Evolutionary conservation across 2,797 vertebrate species (phyloP), one percentile per base, ranked within the genome.

Genomic region (Nannoperca australis): DNA sequence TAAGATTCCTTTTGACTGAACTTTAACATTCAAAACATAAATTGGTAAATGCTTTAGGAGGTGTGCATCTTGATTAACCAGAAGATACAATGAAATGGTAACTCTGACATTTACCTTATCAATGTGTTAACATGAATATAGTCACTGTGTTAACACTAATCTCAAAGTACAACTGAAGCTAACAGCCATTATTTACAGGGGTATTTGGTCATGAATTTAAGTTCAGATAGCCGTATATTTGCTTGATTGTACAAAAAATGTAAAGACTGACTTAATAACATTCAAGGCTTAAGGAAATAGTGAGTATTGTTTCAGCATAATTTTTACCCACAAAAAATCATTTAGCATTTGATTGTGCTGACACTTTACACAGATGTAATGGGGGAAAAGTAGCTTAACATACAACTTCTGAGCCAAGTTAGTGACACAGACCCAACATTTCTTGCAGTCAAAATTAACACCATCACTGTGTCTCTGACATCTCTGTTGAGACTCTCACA

Each of bases 361-460:
- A 72, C 2, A 3, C 42, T 30, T 40, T 54, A 17, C 5, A 47
- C 13, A 53, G 17, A 54, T 51, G 7, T 63, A 76, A 62, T 9
- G 2, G 9, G 18, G 12, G 0, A 7, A 42, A 18, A 51, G n/a
- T 30, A 20, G n/a, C 45, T 70, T 40, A 45, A 65, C 76, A 65
- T 24, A 55, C 14, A 63, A 53, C 64, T 58, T 67, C 60, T 36
- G 34, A 70, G 60, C 40, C 2, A 70, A 47, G 36, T 62, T 20
- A 64, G 17, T 22, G 59, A 60, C 62, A 67, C 54, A 70, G 71
- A 72, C 56, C 42, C 74, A 68, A 73, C 65, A 38, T 60, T 30
- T 70, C 65, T 63, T 63, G 34, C 36, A 45, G 76, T 77, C 54
- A 53, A 62, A 72, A 79, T 87, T 50, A 75, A 38, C 40, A 18